These are phyloP conservation scores for Cepaea hortensis DNA, from an alignment of 2,888 invertebrate genomes.

Conservation along the genomic window DNA sequence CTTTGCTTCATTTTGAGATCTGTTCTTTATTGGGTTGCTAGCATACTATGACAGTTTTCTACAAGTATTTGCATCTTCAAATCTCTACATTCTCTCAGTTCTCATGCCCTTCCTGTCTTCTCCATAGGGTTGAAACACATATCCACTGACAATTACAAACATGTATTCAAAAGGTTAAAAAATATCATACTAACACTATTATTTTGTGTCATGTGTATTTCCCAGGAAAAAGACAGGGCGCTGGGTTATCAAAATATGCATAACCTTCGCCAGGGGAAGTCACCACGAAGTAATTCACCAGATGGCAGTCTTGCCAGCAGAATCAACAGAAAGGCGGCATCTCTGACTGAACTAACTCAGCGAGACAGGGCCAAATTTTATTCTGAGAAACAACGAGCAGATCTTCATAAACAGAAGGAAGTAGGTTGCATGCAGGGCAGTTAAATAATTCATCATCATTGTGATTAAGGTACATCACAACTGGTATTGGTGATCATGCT, in stretches of 20 bases:
- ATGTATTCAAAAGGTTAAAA: too few species aligned
- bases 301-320: conserved; percentile 57
- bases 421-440: conserved; percentile 44
- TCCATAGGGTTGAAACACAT: too few species aligned
- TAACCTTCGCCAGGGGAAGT: conserved; percentile 64
- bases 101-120: too few species aligned
- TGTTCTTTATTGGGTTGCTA: too few species aligned
- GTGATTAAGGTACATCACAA: neutral
- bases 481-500: neutral
- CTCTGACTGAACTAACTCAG: conserved; percentile 64
- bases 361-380: conserved; percentile 68
- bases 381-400: conserved; percentile 65
- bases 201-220: neutral
- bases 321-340: conserved; percentile 55
- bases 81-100: too few species aligned
- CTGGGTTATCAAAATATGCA: conserved; percentile 75
- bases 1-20: too few species aligned
- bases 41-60: too few species aligned
- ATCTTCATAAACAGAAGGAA: conserved; percentile 60
- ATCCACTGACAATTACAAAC: too few species aligned
- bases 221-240: conserved; percentile 75
- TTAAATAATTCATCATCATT: neutral
- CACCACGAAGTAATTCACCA: conserved; percentile 66
- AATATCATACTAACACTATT: too few species aligned
- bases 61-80: too few species aligned